Conservation (phyloP, 2,888 invertebrate genomes). For the Lasiommata megera region DNA sequence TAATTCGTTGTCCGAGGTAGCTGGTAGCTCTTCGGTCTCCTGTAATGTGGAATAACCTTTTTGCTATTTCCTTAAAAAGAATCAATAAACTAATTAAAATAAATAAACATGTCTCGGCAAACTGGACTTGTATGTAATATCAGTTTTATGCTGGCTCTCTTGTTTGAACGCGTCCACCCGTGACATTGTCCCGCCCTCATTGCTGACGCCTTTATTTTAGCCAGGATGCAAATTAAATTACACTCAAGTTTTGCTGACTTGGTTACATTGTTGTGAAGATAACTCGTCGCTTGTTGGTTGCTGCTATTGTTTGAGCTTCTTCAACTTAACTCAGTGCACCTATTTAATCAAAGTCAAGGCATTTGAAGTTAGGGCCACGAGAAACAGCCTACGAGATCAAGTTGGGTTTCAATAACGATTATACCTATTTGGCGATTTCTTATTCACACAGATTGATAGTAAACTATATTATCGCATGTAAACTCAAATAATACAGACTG, state of each 20-base stretch:
- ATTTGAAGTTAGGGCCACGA: background rate
- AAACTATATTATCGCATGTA: no score
- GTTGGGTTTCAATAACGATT: background rate
- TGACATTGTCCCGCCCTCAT: slow-evolving; percentile 43
- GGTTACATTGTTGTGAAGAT: slow-evolving; percentile 54
- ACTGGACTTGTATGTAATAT: no score
- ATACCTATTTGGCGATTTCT: no score
- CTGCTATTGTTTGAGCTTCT: slow-evolving; percentile 6
- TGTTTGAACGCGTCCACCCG: slow-evolving; percentile 39
- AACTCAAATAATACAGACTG: no score
- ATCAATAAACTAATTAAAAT: no score
- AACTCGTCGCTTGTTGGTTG: slow-evolving; percentile 52
- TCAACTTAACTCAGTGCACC: background rate
- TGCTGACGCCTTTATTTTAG: slow-evolving; percentile 61
- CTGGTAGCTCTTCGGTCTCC: no score
- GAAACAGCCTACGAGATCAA: no score
- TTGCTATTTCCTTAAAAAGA: no score
- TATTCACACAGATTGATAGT: no score
- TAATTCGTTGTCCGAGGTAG: no score
- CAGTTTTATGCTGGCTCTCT: background rate
- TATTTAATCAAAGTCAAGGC: background rate
- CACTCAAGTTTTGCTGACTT: slow-evolving; percentile 68
- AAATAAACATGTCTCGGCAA: no score
- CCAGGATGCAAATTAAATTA: slow-evolving; percentile 71
- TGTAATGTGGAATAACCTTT: no score